Percentiles rank a stretch among this genome's conserved stretches.
These are phyloP conservation scores for Mythimna loreyi DNA, from an alignment of 2,888 invertebrate genomes.

Conservation along the genomic window DNA sequence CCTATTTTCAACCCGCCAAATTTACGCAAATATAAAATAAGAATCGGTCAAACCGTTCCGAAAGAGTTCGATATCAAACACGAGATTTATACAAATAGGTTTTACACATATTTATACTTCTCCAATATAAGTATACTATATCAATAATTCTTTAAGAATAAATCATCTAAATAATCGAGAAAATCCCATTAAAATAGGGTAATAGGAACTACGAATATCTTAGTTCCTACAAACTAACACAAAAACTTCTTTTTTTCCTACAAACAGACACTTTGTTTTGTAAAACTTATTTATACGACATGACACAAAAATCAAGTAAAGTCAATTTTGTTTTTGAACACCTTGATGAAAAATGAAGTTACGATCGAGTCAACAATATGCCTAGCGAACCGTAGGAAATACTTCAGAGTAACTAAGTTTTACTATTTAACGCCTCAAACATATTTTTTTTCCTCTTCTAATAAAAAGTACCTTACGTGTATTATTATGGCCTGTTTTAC, in stretches of 20 bases:
- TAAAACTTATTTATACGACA: background rate
- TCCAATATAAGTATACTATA: too few species aligned
- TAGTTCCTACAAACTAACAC: background rate
- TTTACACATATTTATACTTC: too few species aligned
- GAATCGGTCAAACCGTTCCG: too few species aligned
- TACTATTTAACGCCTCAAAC: too few species aligned
- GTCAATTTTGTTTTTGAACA: background rate
- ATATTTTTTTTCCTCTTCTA: background rate
- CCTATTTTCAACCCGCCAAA: too few species aligned
- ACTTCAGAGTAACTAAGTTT: too few species aligned
- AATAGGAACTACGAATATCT: background rate
- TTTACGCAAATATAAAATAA: too few species aligned
- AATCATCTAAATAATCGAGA: background rate
- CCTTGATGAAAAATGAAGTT: too few species aligned
- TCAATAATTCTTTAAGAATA: background rate
- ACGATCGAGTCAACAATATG: background rate
- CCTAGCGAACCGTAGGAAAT: background rate
- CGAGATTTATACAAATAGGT: too few species aligned
- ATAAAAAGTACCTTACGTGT: conserved; percentile 1
- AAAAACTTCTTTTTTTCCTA: too few species aligned
- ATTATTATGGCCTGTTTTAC: too few species aligned
- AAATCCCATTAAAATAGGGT: background rate
- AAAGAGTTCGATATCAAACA: too few species aligned
- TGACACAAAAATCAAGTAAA: background rate
- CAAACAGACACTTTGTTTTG: background rate